Base-by-base conservation (phyloP, 2,113 vertebrate species). In the Empidonax traillii region DNA sequence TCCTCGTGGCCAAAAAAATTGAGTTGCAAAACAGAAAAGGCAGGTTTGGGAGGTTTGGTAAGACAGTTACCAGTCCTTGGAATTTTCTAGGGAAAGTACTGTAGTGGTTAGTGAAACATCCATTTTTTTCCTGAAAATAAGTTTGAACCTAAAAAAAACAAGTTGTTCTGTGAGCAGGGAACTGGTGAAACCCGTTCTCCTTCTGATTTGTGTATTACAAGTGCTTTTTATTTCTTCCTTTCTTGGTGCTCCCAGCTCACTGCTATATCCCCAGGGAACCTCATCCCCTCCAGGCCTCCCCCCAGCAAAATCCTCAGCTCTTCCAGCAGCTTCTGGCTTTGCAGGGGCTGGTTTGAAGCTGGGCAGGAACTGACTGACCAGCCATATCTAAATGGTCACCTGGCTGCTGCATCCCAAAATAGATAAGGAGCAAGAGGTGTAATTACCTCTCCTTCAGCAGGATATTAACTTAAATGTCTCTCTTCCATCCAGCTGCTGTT, bases 391-490 rank as follows among this genome's bases (percentile, higher is more conserved):
- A 91, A 94, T 74, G 59, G 30, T 92, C 89, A 91, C 85, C 74
- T 63, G 68, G 76, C 87, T 89, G 72, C 81, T 74, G 85, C 89
- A 74, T 58, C 81, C 44, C 74, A 59, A 44, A 93, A 52, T 0
- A 93, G 87, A 39, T 33, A 61, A 67, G 55, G 87, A 96, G 78
- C 85, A 89, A 67, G 85, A 94, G 95, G 58, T 91, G 66, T 61
- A 79, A 96, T 90, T 87, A 79, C 87, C 74, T 85, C 44, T 18
- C 78, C 85, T 85, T 65, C 74, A 85, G 51, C 3, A 79, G 74
- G 68, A 76, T 75, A 85, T 91, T 87, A 89, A 89, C 85, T 85
- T 47, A 85, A 93, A 94, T 61, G 35, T 84, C 85, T 88, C 78
- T 77, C 58, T 90, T 73, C 79, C 47, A 35, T 33, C 75, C 68